Percentiles rank a stretch among this genome's conserved stretches.
phyloP scores from a whole-genome alignment of 2,797 vertebrate species.

The Periparus ater region DNA sequence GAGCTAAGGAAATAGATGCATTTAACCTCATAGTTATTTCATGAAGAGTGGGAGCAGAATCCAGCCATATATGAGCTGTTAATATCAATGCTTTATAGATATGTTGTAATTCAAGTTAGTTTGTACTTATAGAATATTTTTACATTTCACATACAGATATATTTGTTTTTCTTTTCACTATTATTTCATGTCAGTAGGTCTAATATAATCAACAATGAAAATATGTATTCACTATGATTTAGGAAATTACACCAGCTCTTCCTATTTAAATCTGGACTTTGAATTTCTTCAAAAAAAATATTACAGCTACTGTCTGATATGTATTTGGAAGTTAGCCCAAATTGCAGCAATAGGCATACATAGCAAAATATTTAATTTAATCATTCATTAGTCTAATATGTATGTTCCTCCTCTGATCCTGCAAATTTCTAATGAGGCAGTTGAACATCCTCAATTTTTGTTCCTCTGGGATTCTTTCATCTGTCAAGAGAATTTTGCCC shows the following conservation, averaged over 20 bases:
- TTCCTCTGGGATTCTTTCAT: slow-evolving; percentile 61
- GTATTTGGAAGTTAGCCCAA: not conserved
- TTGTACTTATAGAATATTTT: not conserved
- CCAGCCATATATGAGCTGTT: not conserved
- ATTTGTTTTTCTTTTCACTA: slow-evolving; percentile 22
- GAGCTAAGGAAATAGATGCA: not conserved
- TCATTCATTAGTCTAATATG: slow-evolving; percentile 33
- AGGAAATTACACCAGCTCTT: not conserved
- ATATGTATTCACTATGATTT: not conserved
- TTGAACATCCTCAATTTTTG: slow-evolving; percentile 44
- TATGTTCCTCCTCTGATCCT: slow-evolving; percentile 29
- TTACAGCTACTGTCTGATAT: not conserved
- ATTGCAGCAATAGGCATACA: not conserved
- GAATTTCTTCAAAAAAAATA: not conserved
- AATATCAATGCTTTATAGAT: not conserved
- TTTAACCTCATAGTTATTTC: slow-evolving; percentile 1
- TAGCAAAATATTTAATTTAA: slow-evolving; percentile 60
- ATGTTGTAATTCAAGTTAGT: not conserved
- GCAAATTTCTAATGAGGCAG: slow-evolving; percentile 53
- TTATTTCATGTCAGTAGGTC: not conserved
- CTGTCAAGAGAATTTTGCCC: slow-evolving; percentile 55
- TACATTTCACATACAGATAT: not conserved
- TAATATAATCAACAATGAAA: not conserved
- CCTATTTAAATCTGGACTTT: not conserved
- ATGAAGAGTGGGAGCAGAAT: not conserved